These are phyloP conservation scores for Apamea sordens DNA, from an alignment of 2,888 invertebrate species.

Conservation along the genomic window DNA sequence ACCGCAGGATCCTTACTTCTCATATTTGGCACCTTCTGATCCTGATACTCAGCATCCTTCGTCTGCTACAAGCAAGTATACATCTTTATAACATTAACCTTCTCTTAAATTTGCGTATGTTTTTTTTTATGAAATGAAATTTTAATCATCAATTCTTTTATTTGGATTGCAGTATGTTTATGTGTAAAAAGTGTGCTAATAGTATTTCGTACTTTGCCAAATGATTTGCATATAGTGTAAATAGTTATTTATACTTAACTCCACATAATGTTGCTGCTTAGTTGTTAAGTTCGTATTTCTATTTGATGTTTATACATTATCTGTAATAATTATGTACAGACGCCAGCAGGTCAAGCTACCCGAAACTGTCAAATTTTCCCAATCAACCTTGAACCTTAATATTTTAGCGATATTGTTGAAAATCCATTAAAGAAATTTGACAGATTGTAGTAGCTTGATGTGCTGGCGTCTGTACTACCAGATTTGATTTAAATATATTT, in stretches of 20 bases:
- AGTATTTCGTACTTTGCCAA: not conserved
- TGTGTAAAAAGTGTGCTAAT: not conserved
- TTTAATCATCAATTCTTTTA: not conserved
- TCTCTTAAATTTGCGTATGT: not conserved
- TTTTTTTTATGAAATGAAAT: slow-evolving; percentile 24
- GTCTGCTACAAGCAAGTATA: slow-evolving; percentile 80
- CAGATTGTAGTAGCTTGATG: too few species aligned
- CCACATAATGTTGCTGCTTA: slow-evolving; percentile 20
- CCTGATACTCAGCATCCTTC: slow-evolving; percentile 75
- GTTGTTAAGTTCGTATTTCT: not conserved
- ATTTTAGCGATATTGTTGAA: too few species aligned
- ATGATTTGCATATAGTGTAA: slow-evolving; percentile 7
- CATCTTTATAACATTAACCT: slow-evolving; percentile 77
- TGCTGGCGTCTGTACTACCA: too few species aligned
- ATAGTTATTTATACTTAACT: not conserved
- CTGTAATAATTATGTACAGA: not conserved
- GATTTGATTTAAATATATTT: not conserved
- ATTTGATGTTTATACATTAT: not conserved
- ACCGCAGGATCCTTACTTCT: slow-evolving; percentile 82
- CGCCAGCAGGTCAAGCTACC: too few species aligned
- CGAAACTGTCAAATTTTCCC: too few species aligned
- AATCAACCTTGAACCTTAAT: too few species aligned
- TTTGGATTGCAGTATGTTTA: not conserved
- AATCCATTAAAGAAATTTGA: too few species aligned
- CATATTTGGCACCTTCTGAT: slow-evolving; percentile 80